phyloP scores from a whole-genome alignment of 2,797 vertebrate species.

The Sitta carolinensis region DNA sequence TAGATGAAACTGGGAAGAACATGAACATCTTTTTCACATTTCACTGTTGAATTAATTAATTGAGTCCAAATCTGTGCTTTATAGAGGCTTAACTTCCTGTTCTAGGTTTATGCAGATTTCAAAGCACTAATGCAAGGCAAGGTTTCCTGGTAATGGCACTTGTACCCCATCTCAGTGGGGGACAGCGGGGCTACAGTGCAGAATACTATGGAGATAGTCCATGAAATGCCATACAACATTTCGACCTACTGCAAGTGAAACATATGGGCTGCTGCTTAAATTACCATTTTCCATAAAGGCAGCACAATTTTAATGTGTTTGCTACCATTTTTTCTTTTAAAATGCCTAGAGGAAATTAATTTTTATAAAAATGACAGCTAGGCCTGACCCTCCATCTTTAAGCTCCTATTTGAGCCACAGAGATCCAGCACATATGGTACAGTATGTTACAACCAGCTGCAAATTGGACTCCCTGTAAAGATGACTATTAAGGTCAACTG shows the following conservation, averaged over 20 bases:
- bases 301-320: background rate
- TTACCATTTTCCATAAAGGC: background rate
- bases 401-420: background rate
- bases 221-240: background rate
- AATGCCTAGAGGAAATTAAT: background rate
- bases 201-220: background rate
- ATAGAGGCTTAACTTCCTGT: background rate
- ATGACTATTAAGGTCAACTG: conserved; percentile 15
- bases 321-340: background rate
- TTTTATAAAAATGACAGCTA: background rate
- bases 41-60: background rate
- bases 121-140: background rate
- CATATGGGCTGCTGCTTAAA: background rate
- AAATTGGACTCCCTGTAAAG: conserved; percentile 19
- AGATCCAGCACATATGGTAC: conserved; percentile 11
- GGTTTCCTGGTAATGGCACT: background rate
- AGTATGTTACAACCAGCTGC: background rate
- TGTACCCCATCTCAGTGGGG: accelerated
- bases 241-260: background rate
- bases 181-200: background rate
- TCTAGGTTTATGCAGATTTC: background rate
- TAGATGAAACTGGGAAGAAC: background rate
- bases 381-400: background rate
- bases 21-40: background rate
- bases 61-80: background rate